A percentile compares a stretch with the other conserved stretches of the same genome.
Conservation (phyloP, 2,888 invertebrate genomes). For the Lamellibrachia columna region DNA sequence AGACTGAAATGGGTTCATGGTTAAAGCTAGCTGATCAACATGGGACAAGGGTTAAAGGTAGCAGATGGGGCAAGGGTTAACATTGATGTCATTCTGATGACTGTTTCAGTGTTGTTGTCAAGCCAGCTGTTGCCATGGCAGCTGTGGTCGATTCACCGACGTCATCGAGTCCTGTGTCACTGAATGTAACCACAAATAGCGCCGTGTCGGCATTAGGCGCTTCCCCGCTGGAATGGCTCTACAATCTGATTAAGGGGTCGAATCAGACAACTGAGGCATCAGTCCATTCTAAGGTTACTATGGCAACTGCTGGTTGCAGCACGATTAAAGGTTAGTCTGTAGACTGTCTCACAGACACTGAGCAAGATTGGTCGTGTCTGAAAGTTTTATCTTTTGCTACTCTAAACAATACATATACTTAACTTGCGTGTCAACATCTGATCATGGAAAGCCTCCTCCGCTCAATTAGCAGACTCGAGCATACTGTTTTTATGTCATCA, state of each 20-base stretch:
- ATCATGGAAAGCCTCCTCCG: too few species aligned
- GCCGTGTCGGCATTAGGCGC: conserved; percentile 26
- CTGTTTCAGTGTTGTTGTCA: background rate
- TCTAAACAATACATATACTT: too few species aligned
- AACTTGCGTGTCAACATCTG: too few species aligned
- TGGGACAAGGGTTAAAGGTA: background rate
- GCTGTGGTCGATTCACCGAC: conserved; percentile 14
- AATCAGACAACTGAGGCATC: background rate
- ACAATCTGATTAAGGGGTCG: conserved; percentile 75
- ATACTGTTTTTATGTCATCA: too few species aligned
- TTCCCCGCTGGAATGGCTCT: conserved; percentile 73
- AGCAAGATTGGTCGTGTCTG: background rate
- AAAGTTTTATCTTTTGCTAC: too few species aligned
- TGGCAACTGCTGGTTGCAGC: background rate
- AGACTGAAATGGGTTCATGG: background rate
- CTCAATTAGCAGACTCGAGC: too few species aligned
- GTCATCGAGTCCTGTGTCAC: conserved; percentile 7
- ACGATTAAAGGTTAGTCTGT: background rate
- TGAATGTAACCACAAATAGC: background rate
- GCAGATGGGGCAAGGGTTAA: background rate
- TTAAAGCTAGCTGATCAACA: background rate
- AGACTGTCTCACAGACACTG: background rate
- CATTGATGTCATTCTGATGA: background rate
- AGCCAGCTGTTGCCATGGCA: conserved; percentile 17
- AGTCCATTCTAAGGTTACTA: background rate